Conservation (phyloP, 37 sponge, comb jelly and placozoan genomes). For the Theonella swinhoei region DNA sequence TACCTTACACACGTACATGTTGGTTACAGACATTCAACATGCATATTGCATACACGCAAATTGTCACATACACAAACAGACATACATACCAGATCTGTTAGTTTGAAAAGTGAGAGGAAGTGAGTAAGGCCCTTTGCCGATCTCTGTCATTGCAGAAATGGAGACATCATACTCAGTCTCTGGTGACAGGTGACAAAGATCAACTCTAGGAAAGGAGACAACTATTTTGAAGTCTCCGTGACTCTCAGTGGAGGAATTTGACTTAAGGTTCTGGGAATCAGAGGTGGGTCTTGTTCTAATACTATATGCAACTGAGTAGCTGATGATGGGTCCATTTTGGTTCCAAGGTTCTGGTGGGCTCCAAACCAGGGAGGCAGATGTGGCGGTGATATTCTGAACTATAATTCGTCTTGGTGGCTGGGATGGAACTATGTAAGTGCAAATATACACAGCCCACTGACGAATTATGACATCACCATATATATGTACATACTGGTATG, state of each 20-base stretch:
- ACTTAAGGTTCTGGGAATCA: neutral
- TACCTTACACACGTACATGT: no score
- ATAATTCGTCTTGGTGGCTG: slow-evolving; percentile 2
- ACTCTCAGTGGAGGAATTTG: neutral
- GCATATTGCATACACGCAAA: slow-evolving; percentile 23
- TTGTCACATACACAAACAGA: slow-evolving; percentile 27
- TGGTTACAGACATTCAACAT: no score
- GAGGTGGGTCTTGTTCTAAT: neutral
- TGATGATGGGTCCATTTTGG: slow-evolving; percentile 10
- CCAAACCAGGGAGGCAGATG: neutral
- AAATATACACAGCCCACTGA: no score
- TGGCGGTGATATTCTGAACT: neutral
- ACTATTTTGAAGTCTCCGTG: neutral
- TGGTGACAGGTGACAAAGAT: neutral
- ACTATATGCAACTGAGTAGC: no score
- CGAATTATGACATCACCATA: no score
- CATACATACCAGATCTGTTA: neutral
- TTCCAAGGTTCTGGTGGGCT: neutral
- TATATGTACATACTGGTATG: no score
- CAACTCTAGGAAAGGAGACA: neutral
- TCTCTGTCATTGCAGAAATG: slow-evolving; percentile 8
- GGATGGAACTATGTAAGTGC: slow-evolving; percentile 21
- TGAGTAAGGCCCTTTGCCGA: slow-evolving; percentile 20
- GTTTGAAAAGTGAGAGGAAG: neutral
- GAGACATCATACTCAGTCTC: slow-evolving; percentile 2